Base-by-base conservation (phyloP, 2,797 vertebrate genomes). In the Mionectes olivaceus region DNA sequence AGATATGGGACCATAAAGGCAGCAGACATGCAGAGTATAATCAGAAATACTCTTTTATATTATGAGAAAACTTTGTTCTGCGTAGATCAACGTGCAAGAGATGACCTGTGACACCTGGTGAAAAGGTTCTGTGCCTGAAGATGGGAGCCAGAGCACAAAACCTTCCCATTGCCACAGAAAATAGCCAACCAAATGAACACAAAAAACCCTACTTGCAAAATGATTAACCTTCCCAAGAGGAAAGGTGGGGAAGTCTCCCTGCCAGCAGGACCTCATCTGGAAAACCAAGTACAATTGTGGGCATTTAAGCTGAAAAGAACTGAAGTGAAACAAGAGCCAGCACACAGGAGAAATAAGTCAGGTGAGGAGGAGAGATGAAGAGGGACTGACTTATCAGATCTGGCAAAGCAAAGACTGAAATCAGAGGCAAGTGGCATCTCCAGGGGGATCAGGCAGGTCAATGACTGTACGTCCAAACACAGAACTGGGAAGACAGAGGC, bases 141-240 rank as follows among this genome's bases (percentile, higher is more conserved):
- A 64, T 11, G 35, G 43, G 61, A 91, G 53, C 4, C 43, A 75
- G 59, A 71, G 47, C 39, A 69, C 16, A 47, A 83, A 75, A 37
- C 27, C 14, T 69, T 49, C 39, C 19, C 15, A 21, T 10, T 8
- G 33, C 15, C 39, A 65, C n/a, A 43, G 41, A 47, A 63, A 56
- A 67, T 25, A 87, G 52, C 7, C 68, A 67, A 63, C 13, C 35
- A 70, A 86, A 46, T 9, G 70, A 44, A 63, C 30, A 64, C 2
- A n/a, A 67, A 86, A 71, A 7, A 23, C 50, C 79, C 43, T 35
- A 18, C n/a, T 21, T 37, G 74, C 32, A 19, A 76, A 95, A 94
- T 79, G 80, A 93, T 93, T 96, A 96, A 95, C 77, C 32, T 52
- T 35, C 12, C 47, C 23, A 21, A 41, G 19, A 44, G 14, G 43